Evolutionary conservation across 2,888 invertebrate genomes (phyloP).

Genomic region (Papilio demoleus): DNA sequence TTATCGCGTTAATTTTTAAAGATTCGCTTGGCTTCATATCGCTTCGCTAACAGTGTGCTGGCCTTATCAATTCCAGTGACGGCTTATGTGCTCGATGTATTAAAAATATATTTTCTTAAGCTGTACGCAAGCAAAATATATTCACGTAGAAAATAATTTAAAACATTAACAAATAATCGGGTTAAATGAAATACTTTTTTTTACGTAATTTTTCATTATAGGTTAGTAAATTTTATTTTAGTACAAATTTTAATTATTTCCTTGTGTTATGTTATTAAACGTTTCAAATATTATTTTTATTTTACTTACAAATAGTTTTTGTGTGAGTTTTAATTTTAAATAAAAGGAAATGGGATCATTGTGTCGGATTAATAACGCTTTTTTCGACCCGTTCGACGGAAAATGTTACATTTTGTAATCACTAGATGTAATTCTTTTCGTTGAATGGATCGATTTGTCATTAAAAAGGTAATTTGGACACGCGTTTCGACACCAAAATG

Average conservation of each 20-base stretch:
- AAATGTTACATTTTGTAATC: neutral
- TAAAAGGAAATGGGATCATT: constrained; percentile 20
- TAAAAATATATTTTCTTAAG: constrained; percentile 34
- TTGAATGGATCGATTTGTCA: neutral
- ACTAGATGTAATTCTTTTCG: neutral
- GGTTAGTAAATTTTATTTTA: constrained; percentile 35
- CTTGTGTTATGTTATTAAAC: neutral
- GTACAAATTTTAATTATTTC: constrained; percentile 36
- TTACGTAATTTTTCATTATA: neutral
- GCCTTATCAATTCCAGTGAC: constrained; percentile 14
- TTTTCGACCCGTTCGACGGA: neutral
- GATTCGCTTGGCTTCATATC: neutral
- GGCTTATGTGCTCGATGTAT: constrained; percentile 14
- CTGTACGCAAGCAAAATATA: neutral
- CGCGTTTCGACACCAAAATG: constrained; percentile 37
- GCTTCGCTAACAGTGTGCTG: neutral
- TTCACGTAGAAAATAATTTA: constrained; percentile 1
- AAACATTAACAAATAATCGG: too few species aligned
- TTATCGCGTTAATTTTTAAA: too few species aligned
- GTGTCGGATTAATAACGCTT: constrained; percentile 26
- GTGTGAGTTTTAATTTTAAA: neutral
- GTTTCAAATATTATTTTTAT: constrained; percentile 7
- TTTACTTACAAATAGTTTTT: constrained; percentile 6
- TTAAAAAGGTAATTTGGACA: constrained; percentile 18
- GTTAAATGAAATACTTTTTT: neutral